phyloP scores from a whole-genome alignment of 2,113 vertebrate species.

The Hyla sarda region DNA sequence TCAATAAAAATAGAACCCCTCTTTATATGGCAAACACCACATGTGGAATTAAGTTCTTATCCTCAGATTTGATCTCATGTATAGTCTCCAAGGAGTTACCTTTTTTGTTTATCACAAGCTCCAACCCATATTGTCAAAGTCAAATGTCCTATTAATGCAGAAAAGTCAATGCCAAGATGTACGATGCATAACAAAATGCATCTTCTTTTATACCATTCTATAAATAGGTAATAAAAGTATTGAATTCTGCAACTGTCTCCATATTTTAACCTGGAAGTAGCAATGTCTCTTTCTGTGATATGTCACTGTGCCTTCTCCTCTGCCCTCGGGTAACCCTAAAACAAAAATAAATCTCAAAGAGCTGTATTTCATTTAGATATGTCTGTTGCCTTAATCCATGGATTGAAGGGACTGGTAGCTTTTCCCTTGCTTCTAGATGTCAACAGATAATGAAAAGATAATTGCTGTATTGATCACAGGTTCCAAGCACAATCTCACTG shows the following conservation, averaged over 20 bases:
- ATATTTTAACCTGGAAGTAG: conserved; percentile 37
- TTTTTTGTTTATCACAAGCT: background rate
- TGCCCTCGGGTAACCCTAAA: conserved; percentile 48
- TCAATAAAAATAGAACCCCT: background rate
- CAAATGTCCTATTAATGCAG: conserved; percentile 22
- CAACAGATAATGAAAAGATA: conserved; percentile 52
- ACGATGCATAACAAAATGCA: background rate
- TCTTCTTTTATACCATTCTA: conserved; percentile 12
- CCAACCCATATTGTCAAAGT: background rate
- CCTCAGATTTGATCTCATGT: background rate
- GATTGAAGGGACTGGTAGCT: conserved; percentile 32
- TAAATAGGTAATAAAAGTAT: conserved; percentile 38
- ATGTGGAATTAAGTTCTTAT: background rate
- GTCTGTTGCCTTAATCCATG: conserved; percentile 43
- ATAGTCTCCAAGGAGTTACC: background rate
- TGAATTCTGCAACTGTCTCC: conserved; percentile 27
- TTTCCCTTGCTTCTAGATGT: conserved; percentile 46
- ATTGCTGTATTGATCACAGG: conserved; percentile 47
- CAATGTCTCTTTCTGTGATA: conserved; percentile 23
- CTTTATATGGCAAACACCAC: background rate
- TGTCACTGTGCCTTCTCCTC: conserved; percentile 12
- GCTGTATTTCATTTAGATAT: conserved; percentile 43
- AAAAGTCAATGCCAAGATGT: conserved; percentile 11
- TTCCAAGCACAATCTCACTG: conserved; percentile 2
- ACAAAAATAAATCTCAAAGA: conserved; percentile 49